These are phyloP conservation scores for Siphamia tubifer DNA, from an alignment of 2,113 vertebrate species.

Conservation along the genomic window DNA sequence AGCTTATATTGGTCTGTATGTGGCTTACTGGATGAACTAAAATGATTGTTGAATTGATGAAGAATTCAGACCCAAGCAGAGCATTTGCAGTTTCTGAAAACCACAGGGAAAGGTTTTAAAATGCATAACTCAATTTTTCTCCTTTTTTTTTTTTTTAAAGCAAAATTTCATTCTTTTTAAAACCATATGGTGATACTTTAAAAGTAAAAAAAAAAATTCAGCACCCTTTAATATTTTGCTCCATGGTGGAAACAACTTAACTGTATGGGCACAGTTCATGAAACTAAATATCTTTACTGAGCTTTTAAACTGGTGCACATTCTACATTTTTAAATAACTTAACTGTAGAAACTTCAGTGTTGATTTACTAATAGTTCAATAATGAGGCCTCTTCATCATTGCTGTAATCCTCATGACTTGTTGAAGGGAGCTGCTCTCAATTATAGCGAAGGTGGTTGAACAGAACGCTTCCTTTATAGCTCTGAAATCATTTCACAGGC, in stretches of 20 bases:
- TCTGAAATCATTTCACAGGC: conserved; percentile 74
- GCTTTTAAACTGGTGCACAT: background rate
- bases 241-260: background rate
- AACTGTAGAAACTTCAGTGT: conserved; percentile 5
- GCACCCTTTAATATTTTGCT: background rate
- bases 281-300: conserved; percentile 7
- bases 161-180: too few relatives aligned
- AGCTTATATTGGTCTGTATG: too few relatives aligned
- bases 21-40: too few relatives aligned
- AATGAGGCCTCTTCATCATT: conserved; percentile 50
- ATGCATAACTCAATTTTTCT: too few relatives aligned
- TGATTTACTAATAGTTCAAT: conserved; percentile 44
- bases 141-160: too few relatives aligned
- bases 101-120: too few relatives aligned
- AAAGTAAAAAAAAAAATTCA: too few relatives aligned
- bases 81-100: too few relatives aligned
- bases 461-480: conserved; percentile 70
- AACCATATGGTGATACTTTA: too few relatives aligned
- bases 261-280: background rate
- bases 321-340: conserved; percentile 14
- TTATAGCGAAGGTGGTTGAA: conserved; percentile 61
- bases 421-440: conserved; percentile 58
- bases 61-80: too few relatives aligned
- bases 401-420: conserved; percentile 45
- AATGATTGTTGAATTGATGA: too few relatives aligned